Base-by-base conservation (phyloP, 2,888 invertebrate species). In the Diaprepes abbreviatus region DNA sequence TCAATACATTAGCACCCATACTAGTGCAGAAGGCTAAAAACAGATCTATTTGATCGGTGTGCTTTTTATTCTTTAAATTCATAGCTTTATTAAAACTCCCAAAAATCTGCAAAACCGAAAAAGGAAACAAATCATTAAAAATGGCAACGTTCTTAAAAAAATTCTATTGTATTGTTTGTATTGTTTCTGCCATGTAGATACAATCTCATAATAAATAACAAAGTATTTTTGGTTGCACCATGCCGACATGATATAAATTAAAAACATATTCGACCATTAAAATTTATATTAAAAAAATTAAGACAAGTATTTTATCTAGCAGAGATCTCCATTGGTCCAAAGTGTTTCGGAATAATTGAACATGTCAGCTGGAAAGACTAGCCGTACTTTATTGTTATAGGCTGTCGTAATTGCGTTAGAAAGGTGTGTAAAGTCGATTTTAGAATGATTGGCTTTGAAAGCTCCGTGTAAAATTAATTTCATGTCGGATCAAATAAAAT, bases 311-410 rank as follows among this genome's bases (percentile, higher is more conserved):
- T 66, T 63, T 63, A 63, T 68, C 68, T 38, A 57, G 21, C 43
- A 52, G 60, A 38, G 54, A 67, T 67, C 67, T 67, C 62, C 38
- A 45, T 50, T 55, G 40, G 65, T 48, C 28, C 60, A 33, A 35
- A 59, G 70, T 65, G 65, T 65, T 70, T 66, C 66, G 55, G 40
- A 66, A 70, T 70, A 70, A 70, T 70, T 70, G 70, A 70, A 70
- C 70, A 54, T 70, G 70, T 66, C 70, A 70, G 66, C 62, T 66
- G 33, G 38, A 65, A 45, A 62, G 70, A 66, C 66, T 70, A 70
- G 50, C 62, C 62, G 59, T 70, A 70, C 70, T 70, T 70, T 70
- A 70, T 70, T 66, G 70, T 70, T 66, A 70, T 70, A 65, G 70
- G 59, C 33, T 62, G 45, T 54, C 48, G 70, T 70, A 66, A 66